These are phyloP conservation scores for Aplysia californica DNA, from an alignment of 1,140 invertebrate species.

Conservation along the genomic window DNA sequence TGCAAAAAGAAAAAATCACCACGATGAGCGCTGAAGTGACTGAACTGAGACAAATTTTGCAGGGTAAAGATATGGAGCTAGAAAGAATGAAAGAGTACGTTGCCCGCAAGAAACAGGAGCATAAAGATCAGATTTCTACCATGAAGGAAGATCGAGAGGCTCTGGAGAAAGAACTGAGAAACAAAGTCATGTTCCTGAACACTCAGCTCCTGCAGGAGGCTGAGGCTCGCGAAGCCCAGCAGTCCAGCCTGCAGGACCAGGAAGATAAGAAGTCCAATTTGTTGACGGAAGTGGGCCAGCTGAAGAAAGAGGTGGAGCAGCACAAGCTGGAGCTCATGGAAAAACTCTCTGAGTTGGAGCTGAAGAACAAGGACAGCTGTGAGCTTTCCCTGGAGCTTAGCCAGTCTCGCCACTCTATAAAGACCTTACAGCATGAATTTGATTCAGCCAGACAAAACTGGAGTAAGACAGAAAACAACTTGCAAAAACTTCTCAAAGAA, in stretches of 20 bases:
- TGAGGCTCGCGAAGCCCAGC: neutral
- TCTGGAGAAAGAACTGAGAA: conserved; percentile 7
- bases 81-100: too few species aligned
- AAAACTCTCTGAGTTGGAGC: conserved; percentile 15
- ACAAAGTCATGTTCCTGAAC: conserved; percentile 3
- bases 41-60: neutral
- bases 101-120: too few species aligned
- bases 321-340: conserved; percentile 8
- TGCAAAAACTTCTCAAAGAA: conserved; percentile 2
- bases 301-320: conserved; percentile 10
- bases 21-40: neutral
- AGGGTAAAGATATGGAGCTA: neutral
- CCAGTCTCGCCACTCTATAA: neutral
- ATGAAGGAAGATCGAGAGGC: neutral
- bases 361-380: conserved; percentile 17
- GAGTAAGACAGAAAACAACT: neutral
- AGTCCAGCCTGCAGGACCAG: neutral
- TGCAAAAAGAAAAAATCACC: neutral
- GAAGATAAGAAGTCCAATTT: neutral
- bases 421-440: conserved; percentile 5
- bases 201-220: conserved; percentile 14
- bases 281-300: neutral
- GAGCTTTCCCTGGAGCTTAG: conserved; percentile 6
- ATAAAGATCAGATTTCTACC: neutral
- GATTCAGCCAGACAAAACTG: neutral